Evolutionary conservation across 2,797 vertebrate species (phyloP), one percentile per base, ranked within the genome.

Genomic region (Clarias laeviceps): DNA sequence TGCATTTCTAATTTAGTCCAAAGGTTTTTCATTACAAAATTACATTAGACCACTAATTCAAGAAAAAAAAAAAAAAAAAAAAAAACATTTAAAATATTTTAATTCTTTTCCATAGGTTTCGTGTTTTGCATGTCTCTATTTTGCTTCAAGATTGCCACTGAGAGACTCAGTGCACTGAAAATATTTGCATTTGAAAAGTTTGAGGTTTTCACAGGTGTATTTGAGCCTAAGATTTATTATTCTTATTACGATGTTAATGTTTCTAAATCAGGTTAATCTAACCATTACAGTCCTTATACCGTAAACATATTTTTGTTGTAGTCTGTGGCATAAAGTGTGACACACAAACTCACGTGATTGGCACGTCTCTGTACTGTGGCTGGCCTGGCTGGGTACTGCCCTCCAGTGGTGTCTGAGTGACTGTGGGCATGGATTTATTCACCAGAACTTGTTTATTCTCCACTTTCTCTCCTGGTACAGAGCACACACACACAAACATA

Each of bases 341-440:
- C 57, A 72, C n/a, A 40, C n/a, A 40, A 34, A 94, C 97, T 88
- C 95, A 99, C 98, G 96, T 96, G 93, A 99, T 90, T 88, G 98
- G 98, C 83, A 99, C 98, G 0, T 99, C 98, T 93, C 96, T 97
- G 93, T 97, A 99, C 91, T 99, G 98, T 0, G 98, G 97, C 88
- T 99, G 97, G 86, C 97, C 96, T 64, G 96, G 96, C 90, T 96
- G 96, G 62, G 92, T 94, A 85, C 96, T 98, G 93, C 98, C 98
- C 95, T 99, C 98, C 95, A 99, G 93, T 91, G 98, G 97, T 0
- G 97, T 97, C 92, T 99, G 98, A 29, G 98, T 99, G 90, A 99
- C 96, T 3, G 98, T 99, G 83, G 98, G 98, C 98, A 99, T 99
- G 4, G 97, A 99, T 88, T 99, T 99, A 90, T 99, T 99, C 82